A percentile compares a stretch with the other conserved stretches of the same genome.
Conservation (phyloP, 1,140 invertebrate species). For the Panagrolaimus sp. region DNA sequence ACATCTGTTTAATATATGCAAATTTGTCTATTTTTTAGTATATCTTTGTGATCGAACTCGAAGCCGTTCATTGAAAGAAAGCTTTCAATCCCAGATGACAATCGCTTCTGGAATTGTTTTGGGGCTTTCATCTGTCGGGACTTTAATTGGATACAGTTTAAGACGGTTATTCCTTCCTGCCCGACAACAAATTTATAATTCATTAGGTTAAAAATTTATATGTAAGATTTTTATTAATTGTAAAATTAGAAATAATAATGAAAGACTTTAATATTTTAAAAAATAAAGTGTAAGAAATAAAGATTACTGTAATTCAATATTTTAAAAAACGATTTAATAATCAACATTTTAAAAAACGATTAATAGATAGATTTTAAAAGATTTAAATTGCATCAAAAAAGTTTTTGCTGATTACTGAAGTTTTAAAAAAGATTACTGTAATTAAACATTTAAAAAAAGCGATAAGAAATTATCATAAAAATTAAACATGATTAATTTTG, state of each 20-base stretch:
- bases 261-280: neutral
- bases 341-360: too few relatives aligned
- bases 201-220: neutral
- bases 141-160: constrained; percentile 26
- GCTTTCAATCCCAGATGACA: constrained; percentile 35
- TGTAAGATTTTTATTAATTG: too few relatives aligned
- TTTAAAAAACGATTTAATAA: too few relatives aligned
- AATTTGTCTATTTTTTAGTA: constrained; percentile 24
- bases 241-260: neutral
- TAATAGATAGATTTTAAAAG: too few relatives aligned
- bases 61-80: constrained; percentile 29
- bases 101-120: constrained; percentile 33
- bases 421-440: too few relatives aligned
- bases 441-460: too few relatives aligned
- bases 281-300: neutral
- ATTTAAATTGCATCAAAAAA: too few relatives aligned
- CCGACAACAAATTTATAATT: constrained; percentile 9
- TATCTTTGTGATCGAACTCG: constrained; percentile 35
- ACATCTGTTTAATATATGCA: neutral
- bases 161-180: constrained; percentile 17
- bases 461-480: too few relatives aligned
- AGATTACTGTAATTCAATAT: too few relatives aligned
- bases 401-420: too few relatives aligned
- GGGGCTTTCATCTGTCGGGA: constrained; percentile 30
- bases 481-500: too few relatives aligned